Conservation (phyloP, 1,140 invertebrate species). For the Onthophagus taurus region DNA sequence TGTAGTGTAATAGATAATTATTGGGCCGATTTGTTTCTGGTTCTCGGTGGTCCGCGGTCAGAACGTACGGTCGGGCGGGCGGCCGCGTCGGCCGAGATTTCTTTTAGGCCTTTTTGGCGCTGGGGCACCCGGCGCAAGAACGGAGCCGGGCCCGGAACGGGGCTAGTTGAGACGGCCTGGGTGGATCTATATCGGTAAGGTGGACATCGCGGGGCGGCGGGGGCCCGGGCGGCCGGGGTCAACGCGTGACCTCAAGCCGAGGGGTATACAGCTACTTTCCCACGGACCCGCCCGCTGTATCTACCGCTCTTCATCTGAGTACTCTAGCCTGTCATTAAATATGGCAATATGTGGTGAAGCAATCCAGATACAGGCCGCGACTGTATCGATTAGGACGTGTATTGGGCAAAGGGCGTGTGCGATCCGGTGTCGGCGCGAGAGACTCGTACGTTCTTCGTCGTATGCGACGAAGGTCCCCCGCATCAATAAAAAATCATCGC, state of each 20-base stretch:
- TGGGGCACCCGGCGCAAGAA: no score
- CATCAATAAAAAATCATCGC: no score
- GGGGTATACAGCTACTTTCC: conserved; percentile 40
- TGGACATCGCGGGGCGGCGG: conserved; percentile 21
- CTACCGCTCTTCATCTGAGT: conserved; percentile 38
- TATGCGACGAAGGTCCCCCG: no score
- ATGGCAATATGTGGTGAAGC: conserved; percentile 36
- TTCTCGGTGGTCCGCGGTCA: no score
- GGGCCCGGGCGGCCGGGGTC: conserved; percentile 27
- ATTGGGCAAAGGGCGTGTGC: no score
- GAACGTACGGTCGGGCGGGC: no score
- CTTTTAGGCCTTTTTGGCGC: no score
- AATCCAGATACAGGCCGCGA: conserved; percentile 34
- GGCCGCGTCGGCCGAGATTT: no score
- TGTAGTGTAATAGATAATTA: no score
- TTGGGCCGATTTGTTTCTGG: no score
- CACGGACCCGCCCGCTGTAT: conserved; percentile 39
- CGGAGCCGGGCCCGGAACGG: background rate
- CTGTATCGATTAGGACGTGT: conserved; percentile 33
- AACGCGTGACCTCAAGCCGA: conserved; percentile 38
- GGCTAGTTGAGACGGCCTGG: conserved; percentile 12
- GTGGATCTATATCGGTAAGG: conserved; percentile 32
- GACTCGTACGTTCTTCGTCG: no score
- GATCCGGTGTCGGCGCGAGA: no score
- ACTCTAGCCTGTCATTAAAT: conserved; percentile 39